Base-by-base conservation (phyloP, 2,888 invertebrate genomes). In the Cheilosia urbana region DNA sequence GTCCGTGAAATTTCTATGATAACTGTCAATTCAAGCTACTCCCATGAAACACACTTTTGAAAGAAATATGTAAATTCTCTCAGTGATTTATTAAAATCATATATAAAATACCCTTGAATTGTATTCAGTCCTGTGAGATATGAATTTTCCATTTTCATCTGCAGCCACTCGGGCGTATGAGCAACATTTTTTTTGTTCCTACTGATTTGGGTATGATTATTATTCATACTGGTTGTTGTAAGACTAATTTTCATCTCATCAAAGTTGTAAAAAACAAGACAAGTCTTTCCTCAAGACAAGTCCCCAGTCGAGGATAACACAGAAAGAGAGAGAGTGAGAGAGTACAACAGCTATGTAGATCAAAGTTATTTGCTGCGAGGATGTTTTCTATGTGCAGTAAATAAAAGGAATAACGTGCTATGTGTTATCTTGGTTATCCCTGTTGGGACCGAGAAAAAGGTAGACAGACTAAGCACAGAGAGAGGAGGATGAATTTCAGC, bases 81-180 rank as follows among this genome's bases (percentile, higher is more conserved):
- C n/a, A 6, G 69, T 65, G 58, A 81, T 81, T 76, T 81, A 69
- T 76, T 49, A 76, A 71, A 57, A 62, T 40, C 21, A 60, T 47
- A 58, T 53, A 53, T 68, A 53, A 62, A 62, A 55, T 34, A 37
- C 62, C 30, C 62, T 60, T 55, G 77, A 68, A 51, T 49, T 49
- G 37, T 53, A 30, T 55, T 42, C 62, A 63, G 62, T 49, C 19
- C 6, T n/a, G 47, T 9, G 34, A 9, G 55, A 42, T 27, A 37
- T 60, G 53, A 68, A 53, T 60, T 5, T 27, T 27, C 24, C 27
- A 27, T 27, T 27, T 15, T 34, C 21, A 45, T 68, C 17, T 34
- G 17, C 27, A 6, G 37, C 4, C 60, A 68, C 73, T 69, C 21
- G 11, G 76, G 69, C 63, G 76, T 82, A 71, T 76, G 81, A 65